Base-by-base conservation (phyloP, 2,888 invertebrate species). In the Drosophila engyochracea region DNA sequence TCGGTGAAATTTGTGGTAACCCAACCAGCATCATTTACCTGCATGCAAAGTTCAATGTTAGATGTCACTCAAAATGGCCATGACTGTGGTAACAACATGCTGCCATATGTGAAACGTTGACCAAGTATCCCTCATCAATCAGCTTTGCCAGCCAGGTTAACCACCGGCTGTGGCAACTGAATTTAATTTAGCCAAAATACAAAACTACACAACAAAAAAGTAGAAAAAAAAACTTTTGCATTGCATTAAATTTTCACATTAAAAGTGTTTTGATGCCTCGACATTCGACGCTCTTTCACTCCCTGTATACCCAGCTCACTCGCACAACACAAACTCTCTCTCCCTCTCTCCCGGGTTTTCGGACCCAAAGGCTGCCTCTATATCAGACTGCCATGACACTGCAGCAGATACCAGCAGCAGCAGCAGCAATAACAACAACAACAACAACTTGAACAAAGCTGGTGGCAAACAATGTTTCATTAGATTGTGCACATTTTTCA, bases 31-130 rank as follows among this genome's bases (percentile, higher is more conserved):
- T 64, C 69, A 63, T 64, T 68, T 62, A 59, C 59, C 16, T 41
- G 60, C 9, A 35, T 28, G 82, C 78, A 82, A 67, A 87, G 90
- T 89, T 88, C 91, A 91, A 78, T 91, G 91, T 81, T 76, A 74
- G 83, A 76, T 79, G 88, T 74, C 87, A 84, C 91, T 89, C 91
- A 83, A 80, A 72, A 71, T 78, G 86, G 62, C 69, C 60, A 51
- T 31, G 47, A 37, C 35, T 25, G 47, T 47, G 16, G 41, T 41
- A 55, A 37, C 33, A 28, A 39, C 60, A 60, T 51, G 49, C 35
- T 67, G 62, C 39, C 70, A 79, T 68, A 62, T 78, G 76, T 58
- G 70, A 77, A 59, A 69, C 58, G 41, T 41, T 33, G 52, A 62
- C 53, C 54, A 57, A 49, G 25, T 22, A 58, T 53, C 53, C 69